Evolutionary conservation across 2,888 invertebrate genomes (phyloP).

Genomic region (Aelia acuminata): DNA sequence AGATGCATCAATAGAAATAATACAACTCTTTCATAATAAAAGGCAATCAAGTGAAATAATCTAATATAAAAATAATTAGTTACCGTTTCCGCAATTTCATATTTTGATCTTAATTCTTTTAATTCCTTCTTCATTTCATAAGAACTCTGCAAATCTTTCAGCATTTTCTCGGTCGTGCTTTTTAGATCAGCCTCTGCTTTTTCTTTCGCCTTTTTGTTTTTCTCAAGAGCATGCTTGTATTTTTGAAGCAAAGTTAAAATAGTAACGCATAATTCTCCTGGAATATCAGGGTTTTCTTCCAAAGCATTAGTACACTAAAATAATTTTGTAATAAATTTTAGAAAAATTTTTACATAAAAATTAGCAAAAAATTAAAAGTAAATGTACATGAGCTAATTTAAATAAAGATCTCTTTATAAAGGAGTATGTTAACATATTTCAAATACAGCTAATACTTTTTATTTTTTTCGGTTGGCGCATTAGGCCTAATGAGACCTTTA

Average conservation of each 20-base stretch:
- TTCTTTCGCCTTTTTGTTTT: background rate
- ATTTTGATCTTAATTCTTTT: background rate
- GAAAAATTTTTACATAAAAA: background rate
- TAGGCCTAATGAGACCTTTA: too few species aligned
- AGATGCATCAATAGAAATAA: too few species aligned
- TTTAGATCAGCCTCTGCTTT: background rate
- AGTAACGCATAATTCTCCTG: background rate
- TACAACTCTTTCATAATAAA: too few species aligned
- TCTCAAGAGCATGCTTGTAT: background rate
- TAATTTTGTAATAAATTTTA: background rate
- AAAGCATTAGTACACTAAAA: conserved; percentile 12
- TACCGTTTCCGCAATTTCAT: conserved; percentile 1
- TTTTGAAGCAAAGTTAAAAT: background rate
- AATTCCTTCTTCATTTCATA: background rate
- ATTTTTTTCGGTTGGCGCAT: too few species aligned
- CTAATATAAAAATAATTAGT: background rate
- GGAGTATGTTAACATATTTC: too few species aligned
- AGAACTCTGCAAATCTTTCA: background rate
- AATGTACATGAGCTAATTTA: too few species aligned
- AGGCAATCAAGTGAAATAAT: too few species aligned
- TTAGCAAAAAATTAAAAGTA: too few species aligned
- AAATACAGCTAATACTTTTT: too few species aligned
- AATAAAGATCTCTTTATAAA: too few species aligned
- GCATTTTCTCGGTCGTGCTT: background rate
- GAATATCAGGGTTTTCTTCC: background rate